Conservation (phyloP, 2,888 invertebrate genomes). For the Sinelater perroti region DNA sequence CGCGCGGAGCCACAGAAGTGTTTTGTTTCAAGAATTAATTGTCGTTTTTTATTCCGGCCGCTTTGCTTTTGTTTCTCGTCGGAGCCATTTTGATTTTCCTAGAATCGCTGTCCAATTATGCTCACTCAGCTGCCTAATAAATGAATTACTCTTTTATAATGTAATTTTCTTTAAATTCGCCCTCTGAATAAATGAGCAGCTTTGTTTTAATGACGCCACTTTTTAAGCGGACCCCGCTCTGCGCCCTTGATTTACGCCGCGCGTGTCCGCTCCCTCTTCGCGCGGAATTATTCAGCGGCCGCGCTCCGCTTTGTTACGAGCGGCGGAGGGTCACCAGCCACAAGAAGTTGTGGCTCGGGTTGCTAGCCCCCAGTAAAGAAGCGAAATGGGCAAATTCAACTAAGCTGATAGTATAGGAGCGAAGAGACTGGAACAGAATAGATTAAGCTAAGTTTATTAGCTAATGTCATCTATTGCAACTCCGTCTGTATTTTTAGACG, state of each 20-base stretch:
- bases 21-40: constrained; percentile 60
- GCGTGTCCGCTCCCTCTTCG: too few species aligned
- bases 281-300: too few species aligned
- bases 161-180: constrained; percentile 54
- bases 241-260: constrained; percentile 29
- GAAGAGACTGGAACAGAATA: too few species aligned
- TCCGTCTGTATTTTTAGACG: too few species aligned
- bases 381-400: too few species aligned
- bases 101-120: constrained; percentile 58
- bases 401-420: too few species aligned
- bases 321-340: too few species aligned
- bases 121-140: constrained; percentile 56
- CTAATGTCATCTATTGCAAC: too few species aligned
- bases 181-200: constrained; percentile 50
- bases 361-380: too few species aligned
- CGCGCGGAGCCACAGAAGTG: constrained; percentile 49
- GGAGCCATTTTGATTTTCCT: constrained; percentile 59
- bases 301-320: too few species aligned
- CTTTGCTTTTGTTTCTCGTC: constrained; percentile 53
- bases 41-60: constrained; percentile 55
- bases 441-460: too few species aligned
- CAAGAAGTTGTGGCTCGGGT: too few species aligned
- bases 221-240: constrained; percentile 36
- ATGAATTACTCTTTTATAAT: constrained; percentile 57
- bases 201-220: constrained; percentile 47